phyloP scores from a whole-genome alignment of 2,797 vertebrate species.

The Selene dorsalis region DNA sequence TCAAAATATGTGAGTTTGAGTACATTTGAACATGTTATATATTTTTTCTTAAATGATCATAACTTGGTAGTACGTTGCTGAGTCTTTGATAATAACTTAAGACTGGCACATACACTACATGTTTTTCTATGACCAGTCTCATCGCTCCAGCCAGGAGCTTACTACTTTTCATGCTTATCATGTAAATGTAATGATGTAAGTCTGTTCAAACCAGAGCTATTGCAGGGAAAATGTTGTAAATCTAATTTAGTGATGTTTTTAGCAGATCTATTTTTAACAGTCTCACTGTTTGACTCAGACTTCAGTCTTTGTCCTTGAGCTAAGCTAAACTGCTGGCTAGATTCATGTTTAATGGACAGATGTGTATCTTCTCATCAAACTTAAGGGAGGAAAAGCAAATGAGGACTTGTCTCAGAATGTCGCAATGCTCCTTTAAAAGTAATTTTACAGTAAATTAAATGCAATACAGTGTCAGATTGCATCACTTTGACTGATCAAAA shows the following conservation, averaged over 20 bases:
- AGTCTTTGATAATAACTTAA: not conserved
- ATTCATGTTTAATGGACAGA: too few species aligned
- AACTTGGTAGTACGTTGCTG: not conserved
- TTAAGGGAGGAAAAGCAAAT: not conserved
- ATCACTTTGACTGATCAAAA: not conserved
- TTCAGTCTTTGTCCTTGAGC: not conserved
- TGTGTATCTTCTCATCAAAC: not conserved
- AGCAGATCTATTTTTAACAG: not conserved
- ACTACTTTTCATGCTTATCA: not conserved
- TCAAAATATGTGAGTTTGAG: too few species aligned
- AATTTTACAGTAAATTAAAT: not conserved
- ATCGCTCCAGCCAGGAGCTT: not conserved
- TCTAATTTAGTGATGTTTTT: not conserved
- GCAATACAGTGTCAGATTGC: not conserved
- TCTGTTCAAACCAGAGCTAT: not conserved
- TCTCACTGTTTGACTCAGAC: not conserved
- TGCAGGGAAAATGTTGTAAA: not conserved
- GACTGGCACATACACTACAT: not conserved
- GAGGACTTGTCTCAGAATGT: not conserved
- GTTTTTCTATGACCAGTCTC: not conserved
- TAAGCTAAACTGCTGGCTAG: not conserved
- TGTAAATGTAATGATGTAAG: not conserved
- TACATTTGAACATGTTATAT: not conserved
- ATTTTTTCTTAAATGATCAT: not conserved
- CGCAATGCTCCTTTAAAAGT: not conserved